Evolutionary conservation across 2,888 invertebrate species (phyloP).

Genomic region (Hoplodrina blanda): DNA sequence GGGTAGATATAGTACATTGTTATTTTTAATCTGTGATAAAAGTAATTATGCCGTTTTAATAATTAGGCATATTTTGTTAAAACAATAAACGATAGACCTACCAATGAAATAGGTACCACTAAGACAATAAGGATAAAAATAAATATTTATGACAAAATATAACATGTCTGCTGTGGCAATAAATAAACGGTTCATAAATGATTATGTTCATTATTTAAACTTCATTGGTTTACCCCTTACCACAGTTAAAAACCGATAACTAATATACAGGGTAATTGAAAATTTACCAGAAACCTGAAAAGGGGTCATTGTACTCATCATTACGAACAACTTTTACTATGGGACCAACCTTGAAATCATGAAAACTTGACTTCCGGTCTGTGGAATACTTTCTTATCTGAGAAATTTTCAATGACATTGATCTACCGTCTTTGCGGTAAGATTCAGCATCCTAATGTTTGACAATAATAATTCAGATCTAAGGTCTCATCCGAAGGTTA

Average conservation of each 20-base stretch:
- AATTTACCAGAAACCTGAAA: too few species aligned
- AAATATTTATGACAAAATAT: neutral
- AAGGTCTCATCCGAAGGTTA: neutral
- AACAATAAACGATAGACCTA: conserved; percentile 7
- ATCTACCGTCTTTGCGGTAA: too few species aligned
- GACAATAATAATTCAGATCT: neutral
- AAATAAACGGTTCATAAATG: conserved; percentile 1
- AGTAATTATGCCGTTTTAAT: neutral
- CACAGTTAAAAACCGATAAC: too few species aligned
- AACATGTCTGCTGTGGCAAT: conserved; percentile 1
- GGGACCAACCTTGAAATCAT: too few species aligned
- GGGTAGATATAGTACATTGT: conserved; percentile 5
- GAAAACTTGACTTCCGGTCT: too few species aligned
- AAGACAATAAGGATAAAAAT: conserved; percentile 23
- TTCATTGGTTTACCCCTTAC: neutral
- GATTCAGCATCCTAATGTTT: neutral
- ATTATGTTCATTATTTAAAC: conserved; percentile 1
- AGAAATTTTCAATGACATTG: too few species aligned
- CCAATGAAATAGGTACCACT: neutral
- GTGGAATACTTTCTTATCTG: too few species aligned
- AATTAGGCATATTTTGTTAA: neutral
- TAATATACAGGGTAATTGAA: too few species aligned
- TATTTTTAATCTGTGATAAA: conserved; percentile 15
- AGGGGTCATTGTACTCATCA: too few species aligned
- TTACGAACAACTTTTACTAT: too few species aligned